Percentiles rank a stretch among this genome's conserved stretches.
Evolutionary conservation across 2,888 invertebrate genomes (phyloP).

Genomic region (Cylloceria caligata): DNA sequence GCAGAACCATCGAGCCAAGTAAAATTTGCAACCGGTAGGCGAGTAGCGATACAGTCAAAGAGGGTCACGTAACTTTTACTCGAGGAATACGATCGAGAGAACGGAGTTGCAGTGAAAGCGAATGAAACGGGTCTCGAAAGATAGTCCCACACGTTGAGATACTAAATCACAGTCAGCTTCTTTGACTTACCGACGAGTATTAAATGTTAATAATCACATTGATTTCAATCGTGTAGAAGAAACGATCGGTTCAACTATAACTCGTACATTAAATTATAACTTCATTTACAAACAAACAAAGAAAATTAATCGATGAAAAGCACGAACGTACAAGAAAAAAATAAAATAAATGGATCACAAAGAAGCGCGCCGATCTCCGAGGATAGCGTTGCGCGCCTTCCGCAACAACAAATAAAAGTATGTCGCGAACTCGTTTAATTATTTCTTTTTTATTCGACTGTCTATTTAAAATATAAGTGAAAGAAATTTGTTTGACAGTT

Average conservation of each 20-base stretch:
- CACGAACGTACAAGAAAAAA: background rate
- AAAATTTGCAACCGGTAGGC: no score
- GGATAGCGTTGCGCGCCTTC: background rate
- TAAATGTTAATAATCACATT: background rate
- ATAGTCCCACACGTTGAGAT: background rate
- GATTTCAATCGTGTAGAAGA: background rate
- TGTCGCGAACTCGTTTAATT: background rate
- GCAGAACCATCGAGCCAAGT: no score
- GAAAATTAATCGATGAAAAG: no score
- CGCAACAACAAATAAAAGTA: constrained; percentile 12
- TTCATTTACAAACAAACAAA: no score
- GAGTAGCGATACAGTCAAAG: no score
- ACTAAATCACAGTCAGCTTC: background rate
- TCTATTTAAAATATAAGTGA: background rate
- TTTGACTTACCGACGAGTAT: background rate
- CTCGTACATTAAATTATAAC: background rate
- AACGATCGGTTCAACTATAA: background rate
- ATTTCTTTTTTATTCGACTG: background rate
- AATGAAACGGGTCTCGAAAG: constrained; percentile 5
- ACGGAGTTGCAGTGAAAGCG: constrained; percentile 10
- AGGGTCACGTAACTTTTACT: background rate
- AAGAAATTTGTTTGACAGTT: constrained; percentile 16
- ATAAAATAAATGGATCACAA: background rate
- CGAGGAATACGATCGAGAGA: constrained; percentile 3
- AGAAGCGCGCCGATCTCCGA: background rate